Evolutionary conservation across 2,888 invertebrate genomes (phyloP), one percentile per base, ranked within the genome.

Genomic region (Eustalomyia histrio): DNA sequence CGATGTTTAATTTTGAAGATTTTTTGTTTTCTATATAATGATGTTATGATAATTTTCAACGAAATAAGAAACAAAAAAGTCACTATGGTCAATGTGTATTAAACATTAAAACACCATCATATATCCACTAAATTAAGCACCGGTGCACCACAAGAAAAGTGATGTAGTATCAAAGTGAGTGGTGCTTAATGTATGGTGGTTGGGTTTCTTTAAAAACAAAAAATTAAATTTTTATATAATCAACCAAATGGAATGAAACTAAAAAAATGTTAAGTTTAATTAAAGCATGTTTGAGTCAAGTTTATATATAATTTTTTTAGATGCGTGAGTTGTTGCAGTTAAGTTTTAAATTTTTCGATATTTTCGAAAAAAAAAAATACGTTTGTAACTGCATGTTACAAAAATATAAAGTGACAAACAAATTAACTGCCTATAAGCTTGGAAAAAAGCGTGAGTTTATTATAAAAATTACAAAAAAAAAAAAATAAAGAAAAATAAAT

Each of bases 221-320:
- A 53, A 75, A 17, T 16, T 65, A 53, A 14, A n/a, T 39, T 33
- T 79, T 75, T 71, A 71, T 67, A 57, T 72, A 67, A 75, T 57
- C 75, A 35, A 47, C 35, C 16, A 47, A 68, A n/a, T 39, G 16
- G 21, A 35, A 35, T 4, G 18, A 55, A 12, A 58, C 8, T 18
- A 52, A 16, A 74, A 72, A 72, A 75, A 55, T 75, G 65, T 57
- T 50, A 71, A 67, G 65, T 75, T 80, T 72, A 71, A 80, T 75
- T 80, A 75, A 80, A 75, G 75, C 80, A 71, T 80, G 71, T 80
- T 75, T 57, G 72, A 75, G 67, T 67, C 75, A 63, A 71, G 71
- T 80, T 75, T 64, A 17, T 12, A 29, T 29, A 52, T 21, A 39
- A 53, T 33, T 63, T 12, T 33, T 69, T 64, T 50, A n/a, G 33